Conservation (phyloP, 2,888 invertebrate genomes). For the Drosophila flavopinicola region DNA sequence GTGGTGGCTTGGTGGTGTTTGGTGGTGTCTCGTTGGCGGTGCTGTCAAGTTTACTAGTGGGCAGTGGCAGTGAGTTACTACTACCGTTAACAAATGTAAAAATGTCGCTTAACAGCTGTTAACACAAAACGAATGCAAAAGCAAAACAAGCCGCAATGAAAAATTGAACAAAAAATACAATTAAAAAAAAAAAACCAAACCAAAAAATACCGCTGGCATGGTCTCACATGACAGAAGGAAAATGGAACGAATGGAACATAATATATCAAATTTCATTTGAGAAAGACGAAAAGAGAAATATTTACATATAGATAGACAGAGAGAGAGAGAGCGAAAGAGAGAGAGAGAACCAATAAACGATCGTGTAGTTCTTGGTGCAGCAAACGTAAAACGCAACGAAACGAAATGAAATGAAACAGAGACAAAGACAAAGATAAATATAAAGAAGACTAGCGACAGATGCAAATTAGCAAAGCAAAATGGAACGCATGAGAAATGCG, state of each 20-base stretch:
- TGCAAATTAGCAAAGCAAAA: constrained; percentile 38
- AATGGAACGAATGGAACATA: constrained; percentile 10
- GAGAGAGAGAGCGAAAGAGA: constrained; percentile 7
- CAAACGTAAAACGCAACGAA: constrained; percentile 33
- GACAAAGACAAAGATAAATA: constrained; percentile 14
- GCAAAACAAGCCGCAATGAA: constrained; percentile 43
- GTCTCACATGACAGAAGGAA: background rate
- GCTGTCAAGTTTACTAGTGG: constrained; percentile 34
- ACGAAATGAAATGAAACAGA: constrained; percentile 38
- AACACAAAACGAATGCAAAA: constrained; percentile 46
- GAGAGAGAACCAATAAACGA: constrained; percentile 44
- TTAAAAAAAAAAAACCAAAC: background rate
- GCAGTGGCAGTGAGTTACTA: constrained; percentile 30
- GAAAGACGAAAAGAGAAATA: constrained; percentile 11
- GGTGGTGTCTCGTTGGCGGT: constrained; percentile 17
- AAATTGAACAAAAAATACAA: constrained; percentile 23
- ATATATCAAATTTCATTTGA: constrained; percentile 16
- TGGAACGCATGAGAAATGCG: constrained; percentile 39
- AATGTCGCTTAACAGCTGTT: constrained; percentile 37
- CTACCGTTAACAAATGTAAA: constrained; percentile 42
- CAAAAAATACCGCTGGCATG: constrained; percentile 6
- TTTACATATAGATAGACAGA: constrained; percentile 14
- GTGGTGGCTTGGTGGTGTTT: constrained; percentile 3
- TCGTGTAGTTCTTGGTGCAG: constrained; percentile 66
- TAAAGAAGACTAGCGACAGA: constrained; percentile 30